Evolutionary conservation across 2,888 invertebrate species (phyloP).

Genomic region (Linnaemya vulpina): DNA sequence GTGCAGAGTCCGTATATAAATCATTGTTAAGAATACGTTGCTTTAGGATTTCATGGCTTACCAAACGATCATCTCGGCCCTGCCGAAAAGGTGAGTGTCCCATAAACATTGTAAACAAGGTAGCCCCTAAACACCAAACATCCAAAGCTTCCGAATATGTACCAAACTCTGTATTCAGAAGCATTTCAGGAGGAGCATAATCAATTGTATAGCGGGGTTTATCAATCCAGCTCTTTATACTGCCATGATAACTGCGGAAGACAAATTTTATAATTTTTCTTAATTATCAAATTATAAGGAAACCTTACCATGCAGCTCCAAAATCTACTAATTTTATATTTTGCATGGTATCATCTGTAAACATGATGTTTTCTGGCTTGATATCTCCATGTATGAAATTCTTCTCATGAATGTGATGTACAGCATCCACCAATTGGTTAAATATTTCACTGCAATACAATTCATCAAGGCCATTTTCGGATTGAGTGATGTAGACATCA

Average conservation of each 20-base stretch:
- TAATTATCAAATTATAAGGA: neutral
- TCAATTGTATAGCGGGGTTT: conserved; percentile 93
- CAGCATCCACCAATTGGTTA: conserved; percentile 91
- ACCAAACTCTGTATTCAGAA: conserved; percentile 83
- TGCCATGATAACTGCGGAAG: conserved; percentile 53
- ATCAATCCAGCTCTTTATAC: conserved; percentile 77
- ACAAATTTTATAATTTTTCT: neutral
- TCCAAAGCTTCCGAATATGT: conserved; percentile 96
- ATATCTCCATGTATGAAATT: conserved; percentile 96
- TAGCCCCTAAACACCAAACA: conserved; percentile 97
- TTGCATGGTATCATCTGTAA: conserved; percentile 83
- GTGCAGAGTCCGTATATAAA: conserved; percentile 76
- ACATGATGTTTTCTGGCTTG: conserved; percentile 91
- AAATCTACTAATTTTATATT: conserved; percentile 96
- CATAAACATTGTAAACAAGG: conserved; percentile 89
- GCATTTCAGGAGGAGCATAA: conserved; percentile 97
- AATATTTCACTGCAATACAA: conserved; percentile 90
- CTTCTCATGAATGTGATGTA: conserved; percentile 92
- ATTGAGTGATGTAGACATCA: conserved; percentile 86
- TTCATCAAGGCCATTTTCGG: conserved; percentile 88
- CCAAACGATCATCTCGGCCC: conserved; percentile 73
- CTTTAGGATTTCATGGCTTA: conserved; percentile 74
- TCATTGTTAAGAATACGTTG: conserved; percentile 78
- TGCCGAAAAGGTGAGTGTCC: conserved; percentile 92
- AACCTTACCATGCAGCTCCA: conserved; percentile 89